phyloP scores from a whole-genome alignment of 2,113 vertebrate species.

The Melanerpes aurifrons region DNA sequence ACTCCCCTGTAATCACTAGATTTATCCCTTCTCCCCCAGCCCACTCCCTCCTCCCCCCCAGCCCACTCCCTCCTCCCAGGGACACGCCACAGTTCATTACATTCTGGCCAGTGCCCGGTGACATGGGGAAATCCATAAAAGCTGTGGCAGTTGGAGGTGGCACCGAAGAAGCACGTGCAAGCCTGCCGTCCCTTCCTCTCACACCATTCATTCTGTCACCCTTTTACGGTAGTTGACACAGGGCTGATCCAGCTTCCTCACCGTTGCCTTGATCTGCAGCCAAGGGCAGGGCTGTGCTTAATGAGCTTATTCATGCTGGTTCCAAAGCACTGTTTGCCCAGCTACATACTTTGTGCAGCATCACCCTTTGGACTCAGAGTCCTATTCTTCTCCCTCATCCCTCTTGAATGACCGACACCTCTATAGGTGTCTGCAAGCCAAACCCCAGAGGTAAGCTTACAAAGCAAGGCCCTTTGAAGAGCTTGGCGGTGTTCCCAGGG shows the following conservation, averaged over 20 bases:
- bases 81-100: fast-evolving
- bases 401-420: not conserved
- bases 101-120: fast-evolving
- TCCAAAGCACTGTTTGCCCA: not conserved
- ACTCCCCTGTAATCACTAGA: not conserved
- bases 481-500: not conserved
- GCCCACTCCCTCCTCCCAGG: not conserved
- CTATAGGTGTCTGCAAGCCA: not conserved
- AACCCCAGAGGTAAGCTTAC: not conserved
- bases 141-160: not conserved
- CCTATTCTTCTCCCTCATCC: not conserved
- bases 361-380: not conserved
- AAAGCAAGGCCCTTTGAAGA: not conserved
- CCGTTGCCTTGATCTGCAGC: not conserved
- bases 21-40: not conserved
- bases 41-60: not conserved
- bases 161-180: not conserved
- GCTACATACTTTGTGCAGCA: not conserved
- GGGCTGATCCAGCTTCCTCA: not conserved
- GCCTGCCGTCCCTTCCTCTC: not conserved
- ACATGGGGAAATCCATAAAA: not conserved
- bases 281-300: not conserved
- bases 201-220: not conserved
- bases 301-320: not conserved
- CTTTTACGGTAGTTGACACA: not conserved